These are phyloP conservation scores for Hirtodrosophila histrioides DNA, from an alignment of 2,888 invertebrate genomes.

Conservation along the genomic window DNA sequence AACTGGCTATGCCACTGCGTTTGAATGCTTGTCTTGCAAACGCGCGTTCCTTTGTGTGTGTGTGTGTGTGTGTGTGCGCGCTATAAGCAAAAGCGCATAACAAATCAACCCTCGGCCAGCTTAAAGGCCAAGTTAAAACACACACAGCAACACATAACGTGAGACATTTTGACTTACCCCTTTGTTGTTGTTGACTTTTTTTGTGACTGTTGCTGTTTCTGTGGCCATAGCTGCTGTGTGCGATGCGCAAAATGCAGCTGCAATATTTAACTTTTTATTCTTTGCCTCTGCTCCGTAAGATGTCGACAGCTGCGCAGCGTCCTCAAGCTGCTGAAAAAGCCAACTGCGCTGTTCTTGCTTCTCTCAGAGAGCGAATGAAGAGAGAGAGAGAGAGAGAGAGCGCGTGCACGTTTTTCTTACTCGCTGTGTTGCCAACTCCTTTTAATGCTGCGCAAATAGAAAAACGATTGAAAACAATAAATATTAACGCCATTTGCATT, in stretches of 20 bases:
- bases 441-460: slow-evolving; percentile 57
- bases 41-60: too few relatives aligned
- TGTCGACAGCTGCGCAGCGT: slow-evolving; percentile 63
- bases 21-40: slow-evolving; percentile 30
- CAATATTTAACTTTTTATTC: slow-evolving; percentile 27
- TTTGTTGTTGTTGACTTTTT: slow-evolving; percentile 54
- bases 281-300: slow-evolving; percentile 17
- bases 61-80: slow-evolving; percentile 12
- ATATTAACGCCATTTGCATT: background rate
- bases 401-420: slow-evolving; percentile 14
- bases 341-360: slow-evolving; percentile 61
- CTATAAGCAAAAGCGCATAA: slow-evolving; percentile 43
- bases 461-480: slow-evolving; percentile 36
- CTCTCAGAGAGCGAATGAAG: slow-evolving; percentile 9
- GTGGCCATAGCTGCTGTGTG: slow-evolving; percentile 47
- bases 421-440: slow-evolving; percentile 45
- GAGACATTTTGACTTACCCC: slow-evolving; percentile 65
- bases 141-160: slow-evolving; percentile 17
- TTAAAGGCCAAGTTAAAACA: slow-evolving; percentile 71
- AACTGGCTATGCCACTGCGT: slow-evolving; percentile 19
- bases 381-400: slow-evolving; percentile 23
- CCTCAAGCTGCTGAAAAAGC: slow-evolving; percentile 56
- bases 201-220: slow-evolving; percentile 35
- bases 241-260: slow-evolving; percentile 40
- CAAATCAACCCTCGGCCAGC: slow-evolving; percentile 59